Base-by-base conservation (phyloP, 2,797 vertebrate species). In the Labroides dimidiatus region DNA sequence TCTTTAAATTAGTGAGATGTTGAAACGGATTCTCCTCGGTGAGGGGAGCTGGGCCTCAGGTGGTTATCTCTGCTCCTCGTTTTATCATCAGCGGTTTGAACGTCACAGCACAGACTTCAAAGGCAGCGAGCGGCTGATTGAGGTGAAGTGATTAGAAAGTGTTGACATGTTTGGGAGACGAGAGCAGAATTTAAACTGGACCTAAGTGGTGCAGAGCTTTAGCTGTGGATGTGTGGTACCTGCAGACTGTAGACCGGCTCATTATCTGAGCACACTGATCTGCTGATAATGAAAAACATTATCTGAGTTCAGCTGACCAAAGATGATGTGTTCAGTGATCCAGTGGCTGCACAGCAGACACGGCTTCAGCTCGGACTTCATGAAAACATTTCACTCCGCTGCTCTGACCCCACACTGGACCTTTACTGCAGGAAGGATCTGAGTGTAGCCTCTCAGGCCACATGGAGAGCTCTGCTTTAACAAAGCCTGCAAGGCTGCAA, bases 21-120 rank as follows among this genome's bases (percentile, higher is more conserved):
- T 33, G 30, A 8, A 6, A 7, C 8, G 23, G 4, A 17, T 44
- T 60, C 21, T 75, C 59, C 15, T 43, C 7, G 33, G 51, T 17
- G 17, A 19, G 27, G 27, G 42, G 27, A 55, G 45, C 43, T 47
- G 0, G 47, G 56, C 72, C 56, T 64, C 50, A 1, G 52, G 61
- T 41, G 3, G 13, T 64, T 23, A 75, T 42, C 58, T 64, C 52
- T 43, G n/a, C 42, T 44, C 12, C 8, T 47, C 1, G 2, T 55
- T 51, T 61, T 33, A 55, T 41, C 44, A 49, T 64, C 21, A 17
- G 16, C 10, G 30, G 39, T 39, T 64, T 63, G 33, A 78, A 47
- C 10, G 27, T 60, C 43, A 39, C 60, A 36, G 41, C 54, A n/a
- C 36, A 39, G 23, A 77, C 60, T 77, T 83, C 69, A 83, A 78